Evolutionary conservation across 2,113 vertebrate genomes (phyloP).

Genomic region (Salvelinus namaycush): DNA sequence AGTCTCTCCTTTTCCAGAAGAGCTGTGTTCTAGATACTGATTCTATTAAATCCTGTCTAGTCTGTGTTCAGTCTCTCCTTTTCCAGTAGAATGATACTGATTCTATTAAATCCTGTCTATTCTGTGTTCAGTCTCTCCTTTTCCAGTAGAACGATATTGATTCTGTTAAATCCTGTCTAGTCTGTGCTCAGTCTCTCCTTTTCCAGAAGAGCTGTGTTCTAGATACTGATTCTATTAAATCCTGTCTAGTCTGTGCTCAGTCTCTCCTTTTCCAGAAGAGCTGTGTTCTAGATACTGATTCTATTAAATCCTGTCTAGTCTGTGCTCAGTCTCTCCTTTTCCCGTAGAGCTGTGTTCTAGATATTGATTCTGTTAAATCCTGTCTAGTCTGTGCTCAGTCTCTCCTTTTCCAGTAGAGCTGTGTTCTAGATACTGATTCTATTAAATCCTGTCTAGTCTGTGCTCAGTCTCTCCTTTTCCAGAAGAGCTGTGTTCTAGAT

Average conservation of each 20-base stretch:
- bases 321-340: slow-evolving; percentile 22
- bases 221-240: too few species aligned
- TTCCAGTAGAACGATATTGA: slow-evolving; percentile 2
- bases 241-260: slow-evolving; percentile 7
- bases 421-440: neutral
- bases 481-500: slow-evolving; percentile 43
- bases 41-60: neutral
- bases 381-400: slow-evolving; percentile 19
- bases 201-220: neutral
- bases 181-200: slow-evolving; percentile 24
- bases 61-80: slow-evolving; percentile 20
- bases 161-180: slow-evolving; percentile 30
- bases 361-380: slow-evolving; percentile 36
- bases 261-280: slow-evolving; percentile 30
- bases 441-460: slow-evolving; percentile 31
- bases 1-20: slow-evolving; percentile 31
- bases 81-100: slow-evolving; percentile 28
- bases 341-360: slow-evolving; percentile 23
- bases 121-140: slow-evolving; percentile 24
- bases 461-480: slow-evolving; percentile 22
- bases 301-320: slow-evolving; percentile 30
- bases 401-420: slow-evolving; percentile 28
- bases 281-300: slow-evolving; percentile 17
- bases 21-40: slow-evolving; percentile 44
- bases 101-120: slow-evolving; percentile 33